Evolutionary conservation across 2,113 vertebrate genomes (phyloP).

Genomic region (Apeltes quadracus): DNA sequence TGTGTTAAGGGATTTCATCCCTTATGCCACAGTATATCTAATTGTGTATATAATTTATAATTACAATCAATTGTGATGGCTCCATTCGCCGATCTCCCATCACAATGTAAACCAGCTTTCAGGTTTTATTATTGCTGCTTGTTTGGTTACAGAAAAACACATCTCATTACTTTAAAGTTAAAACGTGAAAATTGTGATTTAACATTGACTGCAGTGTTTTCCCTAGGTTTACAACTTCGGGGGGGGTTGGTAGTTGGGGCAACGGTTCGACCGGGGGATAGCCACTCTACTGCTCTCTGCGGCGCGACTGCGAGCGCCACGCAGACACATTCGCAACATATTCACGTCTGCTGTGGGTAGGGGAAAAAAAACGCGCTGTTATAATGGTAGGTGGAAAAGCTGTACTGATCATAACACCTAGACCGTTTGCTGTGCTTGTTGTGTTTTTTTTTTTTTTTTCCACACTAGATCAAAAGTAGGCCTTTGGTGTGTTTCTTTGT

Average conservation of each 20-base stretch:
- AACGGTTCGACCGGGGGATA: no score
- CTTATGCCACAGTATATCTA: not conserved
- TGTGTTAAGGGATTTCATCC: no score
- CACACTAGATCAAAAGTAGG: not conserved
- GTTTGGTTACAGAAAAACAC: not conserved
- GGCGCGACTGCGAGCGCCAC: no score
- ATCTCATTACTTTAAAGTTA: not conserved
- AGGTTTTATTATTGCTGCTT: not conserved
- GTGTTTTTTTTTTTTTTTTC: not conserved
- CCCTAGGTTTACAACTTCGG: no score
- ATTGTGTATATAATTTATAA: not conserved
- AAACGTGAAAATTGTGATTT: not conserved
- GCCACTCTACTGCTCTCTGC: no score
- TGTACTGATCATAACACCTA: no score
- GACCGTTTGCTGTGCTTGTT: not conserved
- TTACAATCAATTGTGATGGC: not conserved
- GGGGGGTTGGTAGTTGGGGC: no score
- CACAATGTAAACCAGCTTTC: not conserved
- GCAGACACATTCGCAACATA: no score
- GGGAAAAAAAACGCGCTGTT: no score
- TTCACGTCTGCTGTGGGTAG: no score
- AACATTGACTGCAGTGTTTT: no score
- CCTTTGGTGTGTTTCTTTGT: not conserved
- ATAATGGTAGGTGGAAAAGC: no score
- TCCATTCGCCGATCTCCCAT: not conserved